These are phyloP conservation scores for Drosophila yakuba DNA, from an alignment of 1,140 invertebrate species.

Conservation along the genomic window DNA sequence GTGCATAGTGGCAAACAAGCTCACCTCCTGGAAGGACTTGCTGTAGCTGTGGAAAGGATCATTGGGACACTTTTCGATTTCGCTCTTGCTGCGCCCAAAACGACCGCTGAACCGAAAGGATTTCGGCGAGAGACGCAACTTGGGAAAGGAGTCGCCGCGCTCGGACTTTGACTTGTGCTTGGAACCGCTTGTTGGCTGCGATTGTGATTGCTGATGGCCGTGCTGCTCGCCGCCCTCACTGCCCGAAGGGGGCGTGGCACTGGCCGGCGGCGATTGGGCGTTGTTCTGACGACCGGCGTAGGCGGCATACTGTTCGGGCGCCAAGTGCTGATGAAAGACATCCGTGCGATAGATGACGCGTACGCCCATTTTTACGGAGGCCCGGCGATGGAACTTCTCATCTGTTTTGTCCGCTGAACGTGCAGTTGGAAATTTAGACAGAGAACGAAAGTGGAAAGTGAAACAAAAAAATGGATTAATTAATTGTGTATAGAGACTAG, in stretches of 20 bases:
- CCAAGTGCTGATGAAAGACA: constrained; percentile 60
- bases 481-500: no score
- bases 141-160: constrained; percentile 78
- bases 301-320: constrained; percentile 70
- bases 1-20: neutral
- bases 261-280: constrained; percentile 61
- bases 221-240: constrained; percentile 19
- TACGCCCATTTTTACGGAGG: constrained; percentile 81
- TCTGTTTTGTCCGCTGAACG: constrained; percentile 77
- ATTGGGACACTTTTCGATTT: constrained; percentile 75
- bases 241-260: constrained; percentile 51
- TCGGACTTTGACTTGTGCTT: constrained; percentile 77
- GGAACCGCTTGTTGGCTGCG: constrained; percentile 19
- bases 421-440: neutral
- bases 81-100: constrained; percentile 82
- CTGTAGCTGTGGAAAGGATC: constrained; percentile 81
- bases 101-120: constrained; percentile 82
- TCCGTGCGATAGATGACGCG: constrained; percentile 82
- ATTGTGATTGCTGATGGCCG: constrained; percentile 14
- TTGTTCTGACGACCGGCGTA: constrained; percentile 52
- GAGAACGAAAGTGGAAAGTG: neutral
- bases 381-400: constrained; percentile 81
- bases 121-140: constrained; percentile 76
- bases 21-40: constrained; percentile 84
- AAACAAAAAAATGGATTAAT: neutral